phyloP scores from a whole-genome alignment of 2,113 vertebrate genomes.

The Hippocampus abdominalis region DNA sequence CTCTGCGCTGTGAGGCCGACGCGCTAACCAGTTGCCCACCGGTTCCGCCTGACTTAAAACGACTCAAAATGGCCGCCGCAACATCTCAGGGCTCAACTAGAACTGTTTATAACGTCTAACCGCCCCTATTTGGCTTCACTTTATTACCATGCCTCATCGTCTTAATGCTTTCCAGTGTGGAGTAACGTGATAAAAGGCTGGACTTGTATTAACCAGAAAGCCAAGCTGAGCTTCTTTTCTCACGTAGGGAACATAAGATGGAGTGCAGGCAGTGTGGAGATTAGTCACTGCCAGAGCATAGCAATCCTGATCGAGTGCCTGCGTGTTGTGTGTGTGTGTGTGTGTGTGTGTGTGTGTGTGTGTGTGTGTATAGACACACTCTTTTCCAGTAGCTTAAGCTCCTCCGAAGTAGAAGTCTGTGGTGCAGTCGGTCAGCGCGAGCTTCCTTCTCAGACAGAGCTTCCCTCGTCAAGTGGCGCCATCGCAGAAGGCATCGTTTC shows the following conservation, averaged over 20 bases:
- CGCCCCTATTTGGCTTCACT: background rate
- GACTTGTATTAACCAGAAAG: background rate
- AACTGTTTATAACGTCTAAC: background rate
- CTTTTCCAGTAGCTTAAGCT: slow-evolving; percentile 76
- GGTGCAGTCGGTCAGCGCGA: slow-evolving; percentile 71
- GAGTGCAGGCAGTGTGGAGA: slow-evolving; percentile 10
- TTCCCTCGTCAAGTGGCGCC: slow-evolving; percentile 69
- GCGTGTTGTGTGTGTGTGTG: background rate
- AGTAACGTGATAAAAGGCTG: background rate
- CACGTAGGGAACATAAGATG: slow-evolving; percentile 8
- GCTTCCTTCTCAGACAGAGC: slow-evolving; percentile 66
- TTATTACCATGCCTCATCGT: background rate
- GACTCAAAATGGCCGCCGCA: background rate
- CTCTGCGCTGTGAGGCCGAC: too few relatives aligned
- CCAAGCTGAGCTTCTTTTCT: background rate
- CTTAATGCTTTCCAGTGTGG: background rate
- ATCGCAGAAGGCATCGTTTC: slow-evolving; percentile 71
- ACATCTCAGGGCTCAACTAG: background rate
- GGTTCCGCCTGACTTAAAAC: background rate
- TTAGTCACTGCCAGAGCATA: slow-evolving; percentile 10
- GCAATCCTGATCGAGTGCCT: background rate
- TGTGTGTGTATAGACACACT: slow-evolving; percentile 61
- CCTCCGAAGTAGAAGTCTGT: slow-evolving; percentile 67
- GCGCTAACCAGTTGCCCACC: too few relatives aligned
- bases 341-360: background rate